These are phyloP conservation scores for Zosterops japonicus DNA, from an alignment of 2,113 vertebrate species.

Conservation along the genomic window DNA sequence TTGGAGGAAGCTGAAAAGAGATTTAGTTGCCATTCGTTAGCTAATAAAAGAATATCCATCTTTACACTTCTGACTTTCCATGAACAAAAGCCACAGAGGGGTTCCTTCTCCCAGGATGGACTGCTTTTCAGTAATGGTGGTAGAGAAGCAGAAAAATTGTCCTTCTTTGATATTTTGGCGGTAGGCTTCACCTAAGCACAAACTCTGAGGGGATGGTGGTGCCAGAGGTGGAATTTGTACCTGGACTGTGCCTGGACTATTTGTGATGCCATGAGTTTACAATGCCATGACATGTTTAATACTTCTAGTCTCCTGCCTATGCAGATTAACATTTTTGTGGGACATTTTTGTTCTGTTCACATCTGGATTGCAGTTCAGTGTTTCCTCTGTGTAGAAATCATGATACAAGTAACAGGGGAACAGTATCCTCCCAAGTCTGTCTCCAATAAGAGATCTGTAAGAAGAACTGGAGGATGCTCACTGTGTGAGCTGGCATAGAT, in stretches of 20 bases:
- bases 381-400: not conserved
- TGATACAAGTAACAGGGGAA: not conserved
- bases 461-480: not conserved
- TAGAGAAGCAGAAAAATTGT: not conserved
- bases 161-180: not conserved
- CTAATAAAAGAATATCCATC: not conserved
- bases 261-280: not conserved
- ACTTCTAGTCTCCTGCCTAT: not conserved
- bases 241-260: not conserved
- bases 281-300: not conserved
- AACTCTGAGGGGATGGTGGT: not conserved
- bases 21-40: not conserved
- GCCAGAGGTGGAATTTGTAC: not conserved
- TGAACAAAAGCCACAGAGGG: not conserved
- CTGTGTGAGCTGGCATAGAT: fast-evolving
- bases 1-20: not conserved
- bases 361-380: not conserved
- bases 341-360: not conserved
- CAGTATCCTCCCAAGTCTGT: not conserved
- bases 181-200: not conserved
- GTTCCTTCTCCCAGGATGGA: not conserved
- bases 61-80: not conserved
- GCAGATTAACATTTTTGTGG: not conserved
- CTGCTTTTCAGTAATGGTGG: not conserved
- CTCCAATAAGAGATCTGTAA: not conserved